Evolutionary conservation across 2,113 vertebrate species (phyloP), one percentile per base, ranked within the genome.

Genomic region (Poicephalus meyeri): DNA sequence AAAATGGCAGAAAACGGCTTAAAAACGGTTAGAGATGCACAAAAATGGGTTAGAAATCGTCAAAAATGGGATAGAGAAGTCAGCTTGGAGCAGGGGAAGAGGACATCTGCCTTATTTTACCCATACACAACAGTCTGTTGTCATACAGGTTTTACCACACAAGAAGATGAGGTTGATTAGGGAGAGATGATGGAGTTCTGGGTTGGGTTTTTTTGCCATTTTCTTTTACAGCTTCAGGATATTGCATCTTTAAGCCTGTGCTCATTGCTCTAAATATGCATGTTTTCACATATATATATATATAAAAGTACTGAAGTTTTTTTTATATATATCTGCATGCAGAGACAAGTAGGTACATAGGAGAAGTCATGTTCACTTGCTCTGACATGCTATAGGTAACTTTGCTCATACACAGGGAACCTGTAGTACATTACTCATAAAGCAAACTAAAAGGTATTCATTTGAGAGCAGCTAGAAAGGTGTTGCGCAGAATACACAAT

Each of bases 161-260:
- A 47, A 44, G 52, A 90, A 86, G 17, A 79, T 41, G 16, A 93
- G 39, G 42, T 8, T 71, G 21, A 47, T 64, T 81, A 79, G 41
- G 44, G 84, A 74, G 13, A 72, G 33, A 52, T 66, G 25, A 88
- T 64, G 31, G 41, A 58, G 20, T 61, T 44, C 53, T 2, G 5
- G 6, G 2, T 6, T 7, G 7, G 2, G 0, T 2, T 6, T 26
- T 69, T 65, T 81, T 93, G 95, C 97, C 97, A 97, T 97, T 97
- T 97, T 97, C 96, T 95, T 91, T 92, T 91, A 96, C 35, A 92
- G 86, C 61, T 92, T 95, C 83, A 95, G 97, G 97, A 98, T 97
- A 97, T 82, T 97, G 97, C 97, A 97, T 83, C 84, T 96, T 95
- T 89, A 93, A 87, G 93, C 89, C 93, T 93, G 94, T 92, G 92